Evolutionary conservation across 2,888 invertebrate genomes (phyloP), one percentile per base, ranked within the genome.

Genomic region (Pediacus dermestoides): DNA sequence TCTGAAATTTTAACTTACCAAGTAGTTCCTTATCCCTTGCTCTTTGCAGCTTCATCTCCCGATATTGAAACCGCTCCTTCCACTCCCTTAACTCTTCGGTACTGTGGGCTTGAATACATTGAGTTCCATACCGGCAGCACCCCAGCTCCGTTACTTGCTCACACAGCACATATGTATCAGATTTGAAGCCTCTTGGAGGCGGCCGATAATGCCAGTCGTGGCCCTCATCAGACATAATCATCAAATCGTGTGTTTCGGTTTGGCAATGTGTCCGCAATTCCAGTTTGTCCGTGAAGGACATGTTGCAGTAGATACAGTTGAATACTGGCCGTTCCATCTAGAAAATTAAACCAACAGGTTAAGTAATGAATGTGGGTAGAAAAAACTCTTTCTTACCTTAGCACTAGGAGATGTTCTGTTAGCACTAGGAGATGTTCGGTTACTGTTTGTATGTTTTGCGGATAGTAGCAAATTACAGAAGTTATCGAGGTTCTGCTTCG

Each of bases 71-170:
- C 38, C 85, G 68, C 50, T 81, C 79, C 53, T 78, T 77, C 86
- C 87, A 86, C 64, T 86, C 85, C 13, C 75, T 73, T 4, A 86
- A 66, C 63, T 87, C 87, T 30, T 78, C 81, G 12, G 73, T 64
- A 1, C 83, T 82, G 59, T 87, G 87, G 1, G 87, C 87, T 60
- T 82, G 81, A 6, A 82, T 80, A 63, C 87, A 87, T 57, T 82
- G 81, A 30, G 77, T 74, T 10, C 84, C 85, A 55, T 81, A 80
- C 30, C 80, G 74, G 60, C 86, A 87, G 25, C 70, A 68, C 27
- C 74, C 75, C 21, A 70, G 68, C 46, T 75, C 74, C 22, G 60
- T 64, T 64, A 73, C 81, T 55, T 75, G 74, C 52, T 78, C 76
- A 64, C 84, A 84, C 15, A 80, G 61, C 6, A 71, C 70, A 58